Base-by-base conservation (phyloP, 2,888 invertebrate species). In the Trachelus tabidus region DNA sequence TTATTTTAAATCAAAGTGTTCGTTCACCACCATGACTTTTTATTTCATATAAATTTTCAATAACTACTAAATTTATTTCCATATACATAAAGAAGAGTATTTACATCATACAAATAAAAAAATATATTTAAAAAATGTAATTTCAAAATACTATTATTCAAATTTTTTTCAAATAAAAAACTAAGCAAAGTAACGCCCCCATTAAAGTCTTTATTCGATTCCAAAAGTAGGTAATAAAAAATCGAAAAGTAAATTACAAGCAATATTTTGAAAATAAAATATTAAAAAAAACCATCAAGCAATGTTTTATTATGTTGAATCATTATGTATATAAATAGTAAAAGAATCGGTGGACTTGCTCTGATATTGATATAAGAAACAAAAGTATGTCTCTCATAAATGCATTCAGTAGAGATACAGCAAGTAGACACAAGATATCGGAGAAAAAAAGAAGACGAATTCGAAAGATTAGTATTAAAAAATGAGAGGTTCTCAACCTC, bases 401-500 rank as follows among this genome's bases (percentile, higher is more conserved):
- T 23, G 56, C 23, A 56, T 56, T 23, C 56, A 56, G 56, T 56
- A 56, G 23, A 56, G 23, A 56, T 23, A 56, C 23, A 23, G 56
- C 56, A 56, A 56, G 56, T 56, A 23, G 56, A 56, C 56, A 23
- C 23, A 9, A 56, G 56, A 56, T 9, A 56, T 56, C 9, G 2
- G 23, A 23, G 56, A 56, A 56, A 56, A 40, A 56, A 71, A 71
- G 34, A 71, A 71, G 12, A 23, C 23, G 23, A 37, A 79, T 79
- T 79, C 73, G 35, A 77, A 78, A 79, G 78, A 78, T 77, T 76
- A 75, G 79, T 77, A 78, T 75, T 69, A 80, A 87, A 87, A 85
- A 87, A 81, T 82, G 81, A 80, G 82, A 77, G 87, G 87, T 89
- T 88, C 88, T 89, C 89, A 88, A 89, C 87, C 85, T 86, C 82